Base-by-base conservation (phyloP, 2,888 invertebrate species). In the Cephus rjabovi region DNA sequence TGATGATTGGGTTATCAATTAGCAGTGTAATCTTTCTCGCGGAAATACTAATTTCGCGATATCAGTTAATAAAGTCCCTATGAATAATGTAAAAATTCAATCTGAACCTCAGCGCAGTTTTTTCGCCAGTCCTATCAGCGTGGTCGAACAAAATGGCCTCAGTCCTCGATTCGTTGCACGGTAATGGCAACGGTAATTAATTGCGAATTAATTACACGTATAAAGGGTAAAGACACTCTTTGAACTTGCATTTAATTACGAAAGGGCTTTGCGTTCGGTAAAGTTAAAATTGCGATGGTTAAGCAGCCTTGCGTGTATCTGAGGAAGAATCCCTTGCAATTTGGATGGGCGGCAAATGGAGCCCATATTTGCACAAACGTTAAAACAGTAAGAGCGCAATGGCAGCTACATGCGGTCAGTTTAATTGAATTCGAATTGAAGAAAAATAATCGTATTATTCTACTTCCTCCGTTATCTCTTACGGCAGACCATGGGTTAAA, bases 161-260 rank as follows among this genome's bases (percentile, higher is more conserved):
- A 9, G 56, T 56, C 23, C 56, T 56, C 56, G 56, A 56, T 56
- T 6, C 71, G 30, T 34, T 33, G 3, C 12, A 34, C 15, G 71
- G 71, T 30, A 31, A 34, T 71, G 33, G 30, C 71, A 11, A 71
- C 56, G 69, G 74, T 74, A 79, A 83, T 85, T 84, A 83, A 84
- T 82, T 76, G 71, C 77, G 76, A 80, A 78, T 77, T 77, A 74
- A 79, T 73, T 69, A 75, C 40, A 73, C 11, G 76, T 34, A 71
- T 70, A 80, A 37, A 77, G 77, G 34, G 75, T 34, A 68, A 35
- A 33, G 74, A 70, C 40, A 73, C 74, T 81, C 74, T 80, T 80
- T 79, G 78, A 83, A 76, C 73, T 74, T 77, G 77, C 74, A 77
- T 81, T 85, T 82, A 80, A 85, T 83, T 82, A 80, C 74, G 75